phyloP scores from a whole-genome alignment of 2,797 vertebrate genomes.

The Serranus cabrilla region DNA sequence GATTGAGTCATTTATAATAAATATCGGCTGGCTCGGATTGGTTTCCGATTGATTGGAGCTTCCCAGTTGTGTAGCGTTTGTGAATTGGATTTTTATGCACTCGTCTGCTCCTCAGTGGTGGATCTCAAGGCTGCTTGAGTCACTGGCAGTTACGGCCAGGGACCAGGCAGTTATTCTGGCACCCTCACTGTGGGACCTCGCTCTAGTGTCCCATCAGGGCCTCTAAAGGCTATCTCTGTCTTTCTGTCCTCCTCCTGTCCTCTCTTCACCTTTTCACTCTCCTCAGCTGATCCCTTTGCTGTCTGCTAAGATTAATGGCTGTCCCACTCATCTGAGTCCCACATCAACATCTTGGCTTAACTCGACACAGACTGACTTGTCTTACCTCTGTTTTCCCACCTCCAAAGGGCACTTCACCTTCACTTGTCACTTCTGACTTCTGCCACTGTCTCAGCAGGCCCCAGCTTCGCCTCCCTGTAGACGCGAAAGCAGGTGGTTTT shows the following conservation, averaged over 20 bases:
- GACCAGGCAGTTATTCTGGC: constrained; percentile 16
- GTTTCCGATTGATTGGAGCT: background rate
- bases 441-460: background rate
- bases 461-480: background rate
- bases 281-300: constrained; percentile 31
- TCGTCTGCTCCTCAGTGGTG: background rate
- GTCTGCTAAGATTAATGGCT: constrained; percentile 49
- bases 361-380: constrained; percentile 21
- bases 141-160: background rate
- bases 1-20: constrained; percentile 14
- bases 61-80: background rate
- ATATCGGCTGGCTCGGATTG: background rate
- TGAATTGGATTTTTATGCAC: background rate
- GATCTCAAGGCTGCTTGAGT: constrained; percentile 35
- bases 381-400: constrained; percentile 18
- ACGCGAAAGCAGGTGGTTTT: constrained; percentile 29
- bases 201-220: constrained; percentile 33
- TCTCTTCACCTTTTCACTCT: constrained; percentile 15
- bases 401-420: constrained; percentile 11
- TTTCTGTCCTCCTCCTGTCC: constrained; percentile 10
- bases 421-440: constrained; percentile 2
- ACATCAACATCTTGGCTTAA: constrained; percentile 16
- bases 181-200: constrained; percentile 21
- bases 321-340: constrained; percentile 11
- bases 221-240: constrained; percentile 17